Evolutionary conservation across 2,113 vertebrate species (phyloP), one percentile per base, ranked within the genome.

Genomic region (Suricata suricatta): DNA sequence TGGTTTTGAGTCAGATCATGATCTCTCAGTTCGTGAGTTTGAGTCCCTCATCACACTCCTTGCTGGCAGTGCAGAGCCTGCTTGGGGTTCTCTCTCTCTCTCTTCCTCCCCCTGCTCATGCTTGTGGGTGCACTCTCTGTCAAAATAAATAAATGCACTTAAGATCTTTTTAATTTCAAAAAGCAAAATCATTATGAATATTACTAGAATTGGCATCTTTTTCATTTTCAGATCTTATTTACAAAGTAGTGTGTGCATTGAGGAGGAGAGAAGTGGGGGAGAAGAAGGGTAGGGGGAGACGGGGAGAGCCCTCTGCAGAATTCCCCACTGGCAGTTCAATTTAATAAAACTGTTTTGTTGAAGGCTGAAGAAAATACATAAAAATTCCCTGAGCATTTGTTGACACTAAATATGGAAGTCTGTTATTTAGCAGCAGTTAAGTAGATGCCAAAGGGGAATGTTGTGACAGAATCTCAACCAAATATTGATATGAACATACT

Each of bases 401-500:
- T 94, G 95, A 90, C 87, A 93, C 93, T 44, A 96, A 97, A 96
- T 96, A 96, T 71, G 89, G 93, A 90, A 96, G 86, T 96, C 95
- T 98, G 95, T 90, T 97, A 85, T 14, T 64, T 82, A 97, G 92
- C 52, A 96, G 63, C 96, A 97, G 97, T 86, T 94, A 89, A 85
- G 64, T 76, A 82, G 90, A 88, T 76, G 93, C 97, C 13, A 41
- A 2, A 86, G 83, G 94, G 69, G 95, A 97, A 27, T 90, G 38
- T 64, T 97, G 94, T 98, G 84, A 94, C 60, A 97, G 72, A 50
- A 79, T 68, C 95, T 92, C 77, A 89, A 98, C 94, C 85, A 96
- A 95, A 94, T 63, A 98, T 96, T 97, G 93, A 96, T 76, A 63
- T 54, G 71, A 97, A 98, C 98, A 97, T 97, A 98, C 85, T 99